Evolutionary conservation across 2,113 vertebrate genomes (phyloP).

Genomic region (Leptosomus discolor): DNA sequence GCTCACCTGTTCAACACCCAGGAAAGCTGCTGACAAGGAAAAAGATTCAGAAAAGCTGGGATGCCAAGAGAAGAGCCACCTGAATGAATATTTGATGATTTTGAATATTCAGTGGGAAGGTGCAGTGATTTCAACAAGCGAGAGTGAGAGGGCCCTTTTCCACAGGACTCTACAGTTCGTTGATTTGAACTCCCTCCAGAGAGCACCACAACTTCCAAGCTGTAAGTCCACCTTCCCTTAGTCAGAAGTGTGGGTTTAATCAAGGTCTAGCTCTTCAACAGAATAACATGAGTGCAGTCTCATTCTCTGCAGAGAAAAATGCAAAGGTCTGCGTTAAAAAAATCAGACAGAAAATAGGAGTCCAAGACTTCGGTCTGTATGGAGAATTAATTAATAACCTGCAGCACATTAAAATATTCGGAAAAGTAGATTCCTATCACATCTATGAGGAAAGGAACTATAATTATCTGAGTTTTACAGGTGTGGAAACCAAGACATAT

Average conservation of each 20-base stretch:
- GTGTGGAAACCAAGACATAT: background rate
- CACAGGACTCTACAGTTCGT: background rate
- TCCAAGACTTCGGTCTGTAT: background rate
- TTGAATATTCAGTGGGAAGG: background rate
- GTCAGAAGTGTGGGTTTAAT: background rate
- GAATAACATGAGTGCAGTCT: background rate
- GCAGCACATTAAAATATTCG: background rate
- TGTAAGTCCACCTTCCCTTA: background rate
- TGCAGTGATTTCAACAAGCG: background rate
- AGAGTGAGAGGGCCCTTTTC: background rate
- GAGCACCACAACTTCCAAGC: background rate
- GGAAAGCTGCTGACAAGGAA: background rate
- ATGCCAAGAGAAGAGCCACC: background rate
- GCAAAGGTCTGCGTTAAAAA: background rate
- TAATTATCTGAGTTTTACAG: background rate
- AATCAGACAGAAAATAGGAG: background rate
- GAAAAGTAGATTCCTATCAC: background rate
- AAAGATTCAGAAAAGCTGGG: background rate
- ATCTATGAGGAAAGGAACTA: background rate
- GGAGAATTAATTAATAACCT: background rate
- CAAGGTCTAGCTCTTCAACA: background rate
- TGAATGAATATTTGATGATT: background rate
- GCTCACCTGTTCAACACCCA: background rate
- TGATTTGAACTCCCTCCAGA: rapidly evolving
- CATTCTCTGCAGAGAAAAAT: background rate